Evolutionary conservation across 2,113 vertebrate genomes (phyloP).

Genomic region (Astatotilapia flaviijosephi): DNA sequence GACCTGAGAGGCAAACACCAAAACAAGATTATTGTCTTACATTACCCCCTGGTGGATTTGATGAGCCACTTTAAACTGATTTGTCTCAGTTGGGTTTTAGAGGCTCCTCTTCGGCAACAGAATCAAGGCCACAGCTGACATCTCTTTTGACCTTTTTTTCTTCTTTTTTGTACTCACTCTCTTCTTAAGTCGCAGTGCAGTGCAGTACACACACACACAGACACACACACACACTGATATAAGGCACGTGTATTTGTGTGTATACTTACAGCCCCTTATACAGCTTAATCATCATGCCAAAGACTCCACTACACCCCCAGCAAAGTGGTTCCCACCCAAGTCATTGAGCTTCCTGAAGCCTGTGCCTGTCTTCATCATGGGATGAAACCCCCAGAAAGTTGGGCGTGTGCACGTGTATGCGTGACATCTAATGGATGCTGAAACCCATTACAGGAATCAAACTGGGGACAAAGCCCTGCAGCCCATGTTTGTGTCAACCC

Average conservation of each 20-base stretch:
- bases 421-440: background rate
- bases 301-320: slow-evolving; percentile 61
- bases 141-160: background rate
- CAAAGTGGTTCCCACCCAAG: slow-evolving; percentile 39
- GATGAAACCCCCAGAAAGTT: slow-evolving; percentile 28
- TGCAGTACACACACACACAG: slow-evolving; percentile 9
- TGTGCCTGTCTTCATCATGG: slow-evolving; percentile 61
- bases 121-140: slow-evolving; percentile 9
- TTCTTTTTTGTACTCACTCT: slow-evolving; percentile 3
- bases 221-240: background rate
- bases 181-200: background rate
- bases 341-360: slow-evolving; percentile 57
- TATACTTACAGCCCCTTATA: slow-evolving; percentile 57
- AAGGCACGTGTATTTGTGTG: slow-evolving; percentile 31
- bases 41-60: slow-evolving; percentile 27
- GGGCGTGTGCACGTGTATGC: background rate
- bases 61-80: slow-evolving; percentile 35
- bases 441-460: background rate
- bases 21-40: slow-evolving; percentile 1
- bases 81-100: slow-evolving; percentile 12
- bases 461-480: background rate
- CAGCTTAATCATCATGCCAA: slow-evolving; percentile 80
- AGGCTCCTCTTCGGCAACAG: slow-evolving; percentile 47
- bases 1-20: background rate
- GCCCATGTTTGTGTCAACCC: slow-evolving; percentile 16